Conservation (phyloP, 1,140 invertebrate species). For the Drosophila santomea region DNA sequence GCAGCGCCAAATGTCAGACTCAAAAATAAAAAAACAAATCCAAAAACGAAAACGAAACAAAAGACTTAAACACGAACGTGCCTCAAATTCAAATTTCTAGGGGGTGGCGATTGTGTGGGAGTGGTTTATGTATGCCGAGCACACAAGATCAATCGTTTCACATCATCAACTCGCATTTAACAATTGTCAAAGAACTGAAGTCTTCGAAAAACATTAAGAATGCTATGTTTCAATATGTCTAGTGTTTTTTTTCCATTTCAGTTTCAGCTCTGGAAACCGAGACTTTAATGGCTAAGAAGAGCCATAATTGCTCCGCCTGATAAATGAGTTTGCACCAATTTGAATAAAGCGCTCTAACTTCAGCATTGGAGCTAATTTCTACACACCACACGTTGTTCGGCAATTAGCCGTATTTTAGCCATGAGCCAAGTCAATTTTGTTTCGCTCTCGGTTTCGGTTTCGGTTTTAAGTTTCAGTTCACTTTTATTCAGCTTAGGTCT, state of each 20-base stretch:
- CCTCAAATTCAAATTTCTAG: constrained; percentile 17
- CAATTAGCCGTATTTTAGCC: constrained; percentile 77
- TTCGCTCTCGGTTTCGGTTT: constrained; percentile 35
- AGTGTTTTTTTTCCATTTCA: neutral
- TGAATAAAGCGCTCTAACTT: constrained; percentile 67
- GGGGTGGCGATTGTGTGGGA: constrained; percentile 23
- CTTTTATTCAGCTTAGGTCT: constrained; percentile 14
- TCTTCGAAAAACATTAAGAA: constrained; percentile 12
- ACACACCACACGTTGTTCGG: constrained; percentile 58
- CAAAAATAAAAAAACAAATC: constrained; percentile 45
- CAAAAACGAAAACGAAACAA: constrained; percentile 52
- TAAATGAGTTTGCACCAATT: constrained; percentile 75
- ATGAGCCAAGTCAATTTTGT: constrained; percentile 55
- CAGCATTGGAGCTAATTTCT: constrained; percentile 74
- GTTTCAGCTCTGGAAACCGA: neutral
- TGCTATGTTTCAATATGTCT: constrained; percentile 4
- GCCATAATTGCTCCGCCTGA: constrained; percentile 40
- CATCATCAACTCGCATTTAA: constrained; percentile 7
- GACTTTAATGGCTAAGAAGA: constrained; percentile 38
- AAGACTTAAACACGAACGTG: constrained; percentile 72
- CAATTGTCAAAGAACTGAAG: constrained; percentile 41
- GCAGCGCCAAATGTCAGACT: constrained; percentile 35
- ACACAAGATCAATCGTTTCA: constrained; percentile 8
- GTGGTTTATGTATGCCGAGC: constrained; percentile 28
- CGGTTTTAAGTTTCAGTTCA: constrained; percentile 15